phyloP scores from a whole-genome alignment of 92 coral and sea anemone species.

The Virgularia gustaviana region DNA sequence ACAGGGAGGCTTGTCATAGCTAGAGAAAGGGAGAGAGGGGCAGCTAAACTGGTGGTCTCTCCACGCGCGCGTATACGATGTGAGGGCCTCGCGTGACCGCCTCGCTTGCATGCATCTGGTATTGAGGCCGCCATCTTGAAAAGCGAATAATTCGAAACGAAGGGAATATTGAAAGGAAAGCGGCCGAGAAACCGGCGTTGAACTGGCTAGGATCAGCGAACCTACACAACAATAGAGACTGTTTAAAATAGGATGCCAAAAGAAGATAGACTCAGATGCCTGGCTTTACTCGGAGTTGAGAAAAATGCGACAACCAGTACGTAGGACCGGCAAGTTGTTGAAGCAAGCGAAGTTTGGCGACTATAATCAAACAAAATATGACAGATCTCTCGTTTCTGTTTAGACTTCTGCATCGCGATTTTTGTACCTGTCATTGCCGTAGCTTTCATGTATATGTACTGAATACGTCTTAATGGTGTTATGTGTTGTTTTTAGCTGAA shows the following conservation, averaged over 20 bases:
- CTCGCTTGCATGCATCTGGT: slow-evolving; percentile 16
- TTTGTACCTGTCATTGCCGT: neutral
- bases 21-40: no score
- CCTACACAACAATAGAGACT: slow-evolving; percentile 13
- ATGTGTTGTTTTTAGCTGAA: slow-evolving; percentile 15
- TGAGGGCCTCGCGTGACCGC: slow-evolving; percentile 28
- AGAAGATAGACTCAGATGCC: slow-evolving; percentile 86
- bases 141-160: slow-evolving; percentile 5
- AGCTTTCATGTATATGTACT: no score
- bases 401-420: neutral
- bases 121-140: slow-evolving; percentile 39
- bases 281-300: slow-evolving; percentile 82
- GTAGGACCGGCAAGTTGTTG: no score
- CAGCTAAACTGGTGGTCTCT: neutral
- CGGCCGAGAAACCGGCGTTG: neutral
- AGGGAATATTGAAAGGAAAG: neutral
- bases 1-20: no score
- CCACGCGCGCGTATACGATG: neutral
- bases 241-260: slow-evolving; percentile 80
- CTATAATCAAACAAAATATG: no score
- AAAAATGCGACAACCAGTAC: slow-evolving; percentile 77
- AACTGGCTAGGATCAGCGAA: neutral
- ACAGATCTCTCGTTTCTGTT: neutral
- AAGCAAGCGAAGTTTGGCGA: no score
- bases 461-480: neutral